Base-by-base conservation (phyloP, 2,113 vertebrate genomes). In the Lanius ludovicianus region DNA sequence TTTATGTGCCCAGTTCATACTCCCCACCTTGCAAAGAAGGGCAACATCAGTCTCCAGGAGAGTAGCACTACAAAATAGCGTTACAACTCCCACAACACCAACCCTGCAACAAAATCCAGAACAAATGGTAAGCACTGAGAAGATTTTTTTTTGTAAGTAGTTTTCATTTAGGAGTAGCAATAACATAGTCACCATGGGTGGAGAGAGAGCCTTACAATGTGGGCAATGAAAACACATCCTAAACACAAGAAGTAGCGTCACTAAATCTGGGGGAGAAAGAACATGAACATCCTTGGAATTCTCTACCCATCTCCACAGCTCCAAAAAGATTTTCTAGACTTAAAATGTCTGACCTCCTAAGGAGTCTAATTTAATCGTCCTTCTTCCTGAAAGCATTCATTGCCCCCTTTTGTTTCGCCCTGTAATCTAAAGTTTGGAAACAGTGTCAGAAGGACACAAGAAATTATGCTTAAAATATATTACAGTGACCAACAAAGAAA, bases 191-290 rank as follows among this genome's bases (percentile, higher is more conserved):
- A 18, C 20, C 57, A 49, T 49, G 62, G 44, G 27, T 31, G 31
- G 28, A 35, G 10, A 42, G 14, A 42, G 19, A 67, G 6, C 4
- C 10, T 24, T 62, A 69, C 27, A 85, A 30, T 0, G 0, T 2
- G 5, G n/a, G 15, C 31, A 35, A 41, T 22, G 20, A 80, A 80
- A 86, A 62, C 15, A 88, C 6, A 1, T 12, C 24, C 13, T 57
- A 18, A 87, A 55, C 13, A 56, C 16, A 81, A 69, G 20, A 78
- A 57, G 28, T 10, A 33, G 22, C 2, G 1, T 65, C 21, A 56
- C 60, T 37, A 67, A 80, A 87, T 31, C 16, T 65, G 16, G 28
- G 39, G 23, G 59, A 23, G 44, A 3, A 17, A 44, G 49, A 70
- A 49, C 7, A 19, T 8, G 1, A 52, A 33, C 22, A 46, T 46